phyloP scores from a whole-genome alignment of 2,888 invertebrate species.

The Himalopsyche tibetana region DNA sequence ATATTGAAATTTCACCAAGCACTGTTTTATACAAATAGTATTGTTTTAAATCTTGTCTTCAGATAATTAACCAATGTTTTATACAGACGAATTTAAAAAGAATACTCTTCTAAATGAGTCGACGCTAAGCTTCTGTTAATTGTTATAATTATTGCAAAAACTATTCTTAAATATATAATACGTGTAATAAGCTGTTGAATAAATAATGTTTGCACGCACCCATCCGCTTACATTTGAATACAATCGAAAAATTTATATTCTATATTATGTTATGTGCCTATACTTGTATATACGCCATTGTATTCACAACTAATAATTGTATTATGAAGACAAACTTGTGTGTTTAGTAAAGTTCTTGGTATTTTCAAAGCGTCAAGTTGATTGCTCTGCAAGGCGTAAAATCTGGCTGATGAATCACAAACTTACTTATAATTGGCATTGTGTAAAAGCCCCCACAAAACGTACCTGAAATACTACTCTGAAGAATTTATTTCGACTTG shows the following conservation, averaged over 20 bases:
- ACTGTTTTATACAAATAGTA: no score
- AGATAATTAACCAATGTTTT: no score
- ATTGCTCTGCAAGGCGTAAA: not conserved
- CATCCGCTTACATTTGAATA: conserved; percentile 14
- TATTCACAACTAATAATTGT: conserved; percentile 11
- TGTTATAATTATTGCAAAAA: not conserved
- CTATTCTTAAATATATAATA: not conserved
- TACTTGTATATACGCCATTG: no score
- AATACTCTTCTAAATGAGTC: no score
- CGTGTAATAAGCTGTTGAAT: not conserved
- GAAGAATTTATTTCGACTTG: no score
- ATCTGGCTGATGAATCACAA: not conserved
- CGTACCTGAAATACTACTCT: no score
- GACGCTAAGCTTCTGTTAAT: no score
- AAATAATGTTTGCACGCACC: not conserved
- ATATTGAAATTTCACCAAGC: no score
- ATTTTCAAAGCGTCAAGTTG: not conserved
- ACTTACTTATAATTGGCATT: not conserved
- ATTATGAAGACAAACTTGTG: not conserved
- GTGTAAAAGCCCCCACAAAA: not conserved
- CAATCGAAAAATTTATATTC: not conserved
- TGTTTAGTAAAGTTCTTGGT: not conserved
- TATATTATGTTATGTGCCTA: not conserved
- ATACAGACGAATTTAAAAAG: no score
- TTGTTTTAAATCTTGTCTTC: no score